These are phyloP conservation scores for Heliconius hortense DNA, from an alignment of 2,888 invertebrate genomes.

Conservation along the genomic window DNA sequence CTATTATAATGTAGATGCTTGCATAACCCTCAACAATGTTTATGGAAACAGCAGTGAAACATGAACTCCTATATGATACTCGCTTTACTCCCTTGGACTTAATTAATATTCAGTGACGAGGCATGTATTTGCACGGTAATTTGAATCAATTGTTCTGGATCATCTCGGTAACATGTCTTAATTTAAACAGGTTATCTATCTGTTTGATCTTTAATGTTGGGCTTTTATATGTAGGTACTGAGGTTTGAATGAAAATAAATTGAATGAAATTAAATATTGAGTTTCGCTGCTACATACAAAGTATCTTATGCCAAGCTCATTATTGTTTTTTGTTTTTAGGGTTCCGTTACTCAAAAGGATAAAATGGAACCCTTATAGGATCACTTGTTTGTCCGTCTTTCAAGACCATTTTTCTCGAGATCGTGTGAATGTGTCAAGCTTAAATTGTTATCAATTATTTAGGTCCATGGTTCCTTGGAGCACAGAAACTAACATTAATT, in stretches of 20 bases:
- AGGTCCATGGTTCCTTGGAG: too few species aligned
- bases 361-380: too few species aligned
- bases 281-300: neutral
- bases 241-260: neutral
- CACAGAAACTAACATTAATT: too few species aligned
- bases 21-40: slow-evolving; percentile 64
- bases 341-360: too few species aligned
- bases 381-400: too few species aligned
- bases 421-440: too few species aligned
- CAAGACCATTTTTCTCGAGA: too few species aligned
- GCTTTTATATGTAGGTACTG: neutral
- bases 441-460: too few species aligned
- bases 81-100: slow-evolving; percentile 55
- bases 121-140: slow-evolving; percentile 62
- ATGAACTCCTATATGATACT: slow-evolving; percentile 51
- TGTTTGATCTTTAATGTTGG: slow-evolving; percentile 33
- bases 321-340: neutral
- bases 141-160: slow-evolving; percentile 41
- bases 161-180: slow-evolving; percentile 17
- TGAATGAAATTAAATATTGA: slow-evolving; percentile 4
- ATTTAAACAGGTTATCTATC: slow-evolving; percentile 16
- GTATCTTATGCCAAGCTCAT: neutral
- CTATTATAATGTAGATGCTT: slow-evolving; percentile 51
- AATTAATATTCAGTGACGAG: slow-evolving; percentile 77
- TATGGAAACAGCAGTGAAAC: slow-evolving; percentile 56